Evolutionary conservation across 2,113 vertebrate species (phyloP).

Genomic region (Lipophrys pholis): DNA sequence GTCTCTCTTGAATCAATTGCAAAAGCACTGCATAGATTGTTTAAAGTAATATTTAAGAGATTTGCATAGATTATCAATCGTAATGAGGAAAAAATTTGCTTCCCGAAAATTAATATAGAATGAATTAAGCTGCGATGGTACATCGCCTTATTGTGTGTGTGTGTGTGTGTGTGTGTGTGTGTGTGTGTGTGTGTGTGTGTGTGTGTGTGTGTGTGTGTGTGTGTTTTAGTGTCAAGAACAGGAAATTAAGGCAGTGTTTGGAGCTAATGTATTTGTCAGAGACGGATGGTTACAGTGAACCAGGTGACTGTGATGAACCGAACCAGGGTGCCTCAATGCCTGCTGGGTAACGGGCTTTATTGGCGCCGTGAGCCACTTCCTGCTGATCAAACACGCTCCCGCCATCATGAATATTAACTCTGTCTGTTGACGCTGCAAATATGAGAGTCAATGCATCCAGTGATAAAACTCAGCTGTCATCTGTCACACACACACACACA

Average conservation of each 20-base stretch:
- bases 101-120: constrained; percentile 78
- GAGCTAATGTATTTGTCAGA: constrained; percentile 67
- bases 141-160: constrained; percentile 67
- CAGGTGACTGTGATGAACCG: constrained; percentile 41
- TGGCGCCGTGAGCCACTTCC: constrained; percentile 35
- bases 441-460: constrained; percentile 23
- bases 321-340: constrained; percentile 22
- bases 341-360: constrained; percentile 45
- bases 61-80: constrained; percentile 82
- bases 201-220: constrained; percentile 44
- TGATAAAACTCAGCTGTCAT: constrained; percentile 39
- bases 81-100: constrained; percentile 72
- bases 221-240: constrained; percentile 64
- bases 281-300: constrained; percentile 45
- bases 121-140: constrained; percentile 70
- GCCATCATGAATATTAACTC: constrained; percentile 58
- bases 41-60: constrained; percentile 77
- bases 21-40: constrained; percentile 70
- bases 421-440: constrained; percentile 47
- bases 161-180: constrained; percentile 52
- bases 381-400: constrained; percentile 60
- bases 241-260: constrained; percentile 74
- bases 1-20: constrained; percentile 69
- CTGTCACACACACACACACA: constrained; percentile 42
- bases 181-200: constrained; percentile 46